Base-by-base conservation (phyloP, 1,140 invertebrate species). In the Akabosia matsudoensis region DNA sequence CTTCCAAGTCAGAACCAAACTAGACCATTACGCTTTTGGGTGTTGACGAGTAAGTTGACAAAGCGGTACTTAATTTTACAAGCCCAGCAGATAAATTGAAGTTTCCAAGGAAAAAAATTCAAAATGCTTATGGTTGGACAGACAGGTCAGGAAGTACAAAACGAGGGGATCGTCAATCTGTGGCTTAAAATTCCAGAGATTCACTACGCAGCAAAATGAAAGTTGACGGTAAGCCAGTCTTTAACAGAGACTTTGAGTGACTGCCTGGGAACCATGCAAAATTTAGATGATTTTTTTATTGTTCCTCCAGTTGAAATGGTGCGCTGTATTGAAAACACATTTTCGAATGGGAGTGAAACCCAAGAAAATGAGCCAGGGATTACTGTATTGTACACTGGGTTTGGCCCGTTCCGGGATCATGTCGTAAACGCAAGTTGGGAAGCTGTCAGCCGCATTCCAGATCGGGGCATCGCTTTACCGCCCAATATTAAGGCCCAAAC, bases 391-490 rank as follows among this genome's bases (percentile, higher is more conserved):
- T 31, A 81, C 16, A 83, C 79, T 84, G 86, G 86, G 10, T 87
- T 87, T 83, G 86, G 86, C 22, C 86, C 86, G 37, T 87, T 87
- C 28, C 54, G 54, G 37, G 80, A 80, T 16, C 85, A 87, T 77
- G 78, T 78, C 28, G 83, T 86, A 0, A 87, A 87, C 83, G 83
- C 86, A 4, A 86, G 85, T 74, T 86, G 86, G 84, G 82, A 84
- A 51, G 83, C 85, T 56, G 86, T 87, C 1, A 81, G 84, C 74
- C 78, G 84, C 70, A 72, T 73, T 86, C 45, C 76, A 74, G 28
- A 82, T 82, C 52, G 61, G 79, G 18, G 82, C 82, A 4, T 79
- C 84, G 22, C 79, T 76, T 30, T 79, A 82, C 28, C 82, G 84
- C 67, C 74, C 67, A 70, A 75, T 75, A n/a, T 80, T 1, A 70